Percentiles rank a stretch among this genome's conserved stretches.
phyloP scores from a whole-genome alignment of 2,797 vertebrate species.

The Valencia hispanica region DNA sequence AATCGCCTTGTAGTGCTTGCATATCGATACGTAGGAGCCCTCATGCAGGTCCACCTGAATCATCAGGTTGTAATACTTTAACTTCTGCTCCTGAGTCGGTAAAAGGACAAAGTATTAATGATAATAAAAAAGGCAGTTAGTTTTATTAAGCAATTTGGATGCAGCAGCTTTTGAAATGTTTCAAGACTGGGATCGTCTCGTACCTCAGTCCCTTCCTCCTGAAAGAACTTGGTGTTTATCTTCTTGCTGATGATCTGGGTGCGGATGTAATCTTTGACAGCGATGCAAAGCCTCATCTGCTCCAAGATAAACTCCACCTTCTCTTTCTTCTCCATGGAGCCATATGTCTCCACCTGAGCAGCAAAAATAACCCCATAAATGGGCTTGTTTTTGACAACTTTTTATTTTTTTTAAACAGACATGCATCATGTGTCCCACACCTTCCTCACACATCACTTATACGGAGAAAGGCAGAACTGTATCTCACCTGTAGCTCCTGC shows the following conservation, averaged over 20 bases:
- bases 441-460: not conserved
- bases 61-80: slow-evolving; percentile 99
- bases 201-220: slow-evolving; percentile 95
- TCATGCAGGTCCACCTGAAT: slow-evolving; percentile 98
- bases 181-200: slow-evolving; percentile 25
- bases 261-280: slow-evolving; percentile 98
- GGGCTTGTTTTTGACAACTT: not conserved
- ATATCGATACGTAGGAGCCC: slow-evolving; percentile 97
- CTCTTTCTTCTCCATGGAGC: slow-evolving; percentile 99
- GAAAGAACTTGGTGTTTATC: slow-evolving; percentile 98
- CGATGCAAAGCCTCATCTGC: slow-evolving; percentile 98
- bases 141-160: not conserved
- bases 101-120: not conserved
- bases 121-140: not conserved
- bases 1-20: slow-evolving; percentile 98
- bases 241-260: slow-evolving; percentile 99
- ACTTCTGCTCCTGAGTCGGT: slow-evolving; percentile 87
- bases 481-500: slow-evolving; percentile 92
- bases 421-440: no score
- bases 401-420: no score
- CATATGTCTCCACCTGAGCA: slow-evolving; percentile 94
- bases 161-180: not conserved
- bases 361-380: not conserved
- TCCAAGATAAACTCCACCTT: slow-evolving; percentile 98
- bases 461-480: not conserved